Percentiles rank a stretch among this genome's conserved stretches.
Evolutionary conservation across 2,797 vertebrate species (phyloP).

Genomic region (Myiotriccus ornatus): DNA sequence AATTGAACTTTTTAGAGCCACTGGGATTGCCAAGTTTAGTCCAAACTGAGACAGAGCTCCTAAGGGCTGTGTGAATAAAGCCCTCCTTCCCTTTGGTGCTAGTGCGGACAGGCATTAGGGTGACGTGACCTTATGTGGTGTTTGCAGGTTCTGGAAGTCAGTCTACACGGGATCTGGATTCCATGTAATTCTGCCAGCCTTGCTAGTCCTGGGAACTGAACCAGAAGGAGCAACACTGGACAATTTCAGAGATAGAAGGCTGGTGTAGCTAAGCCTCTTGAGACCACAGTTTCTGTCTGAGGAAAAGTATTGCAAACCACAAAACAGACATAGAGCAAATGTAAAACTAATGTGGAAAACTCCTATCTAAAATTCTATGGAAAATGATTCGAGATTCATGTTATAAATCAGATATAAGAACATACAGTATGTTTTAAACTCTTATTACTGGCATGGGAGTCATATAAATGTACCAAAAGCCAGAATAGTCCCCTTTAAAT

Average conservation of each 20-base stretch:
- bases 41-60: background rate
- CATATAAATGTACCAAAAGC: conserved; percentile 37
- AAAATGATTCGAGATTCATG: background rate
- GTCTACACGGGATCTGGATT: background rate
- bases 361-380: background rate
- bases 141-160: background rate
- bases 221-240: background rate
- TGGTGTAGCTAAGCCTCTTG: background rate
- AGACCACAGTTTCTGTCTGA: background rate
- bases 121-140: no score
- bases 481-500: conserved; percentile 33
- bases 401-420: background rate
- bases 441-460: background rate
- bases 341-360: background rate
- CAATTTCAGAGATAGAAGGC: background rate
- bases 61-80: background rate
- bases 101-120: no score
- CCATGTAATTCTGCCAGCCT: background rate
- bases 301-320: background rate
- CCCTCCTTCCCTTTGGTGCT: background rate
- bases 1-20: background rate
- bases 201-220: background rate
- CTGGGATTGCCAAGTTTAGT: background rate
- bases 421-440: conserved; percentile 12
- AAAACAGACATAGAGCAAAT: background rate